Base-by-base conservation (phyloP, 2,113 vertebrate genomes). In the Eleginops maclovinus region DNA sequence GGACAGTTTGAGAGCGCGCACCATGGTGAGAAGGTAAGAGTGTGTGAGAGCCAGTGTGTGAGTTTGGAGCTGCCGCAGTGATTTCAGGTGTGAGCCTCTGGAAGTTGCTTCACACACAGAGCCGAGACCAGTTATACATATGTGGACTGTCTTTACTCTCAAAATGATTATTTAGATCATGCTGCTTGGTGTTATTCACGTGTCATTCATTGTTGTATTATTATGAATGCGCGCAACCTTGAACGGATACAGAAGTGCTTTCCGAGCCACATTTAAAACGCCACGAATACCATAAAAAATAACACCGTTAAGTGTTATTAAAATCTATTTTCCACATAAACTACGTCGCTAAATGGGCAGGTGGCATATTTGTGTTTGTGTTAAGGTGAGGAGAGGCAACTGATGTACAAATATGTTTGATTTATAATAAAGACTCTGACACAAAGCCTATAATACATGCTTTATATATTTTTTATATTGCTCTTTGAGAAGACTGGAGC, bases 11-110 rank as follows among this genome's bases (percentile, higher is more conserved):
- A 79, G 80, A 90, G 54, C 84, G 83, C 28, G 59, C 81, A 84
- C 77, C 63, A 94, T 93, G 92, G 79, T 92, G 91, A 85, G 82
- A 93, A 93, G 94, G 94, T 94, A 93, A 93, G 93, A 49, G 0
- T 61, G 84, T 70, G 15, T 17, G 21, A n/a, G 77, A 67, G 68
- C 21, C 59, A n/a, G 70, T 2, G 82, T 36, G 31, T 36, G 31
- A 87, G 67, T 87, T 85, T 65, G 22, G 64, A 70, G 72, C 5
- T 81, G 89, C 92, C 82, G 89, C 89, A 91, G 91, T 89, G 87
- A 84, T 87, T 91, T 77, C 88, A 93, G 90, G 90, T 89, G 88
- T 66, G n/a, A 83, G 74, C 64, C 66, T 58, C 9, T 1, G 22
- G 72, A 85, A 91, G 84, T 88, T 90, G 77, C 0, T 53, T n/a